Conservation (phyloP, 2,888 invertebrate genomes). For the Auanema freiburgensis region DNA sequence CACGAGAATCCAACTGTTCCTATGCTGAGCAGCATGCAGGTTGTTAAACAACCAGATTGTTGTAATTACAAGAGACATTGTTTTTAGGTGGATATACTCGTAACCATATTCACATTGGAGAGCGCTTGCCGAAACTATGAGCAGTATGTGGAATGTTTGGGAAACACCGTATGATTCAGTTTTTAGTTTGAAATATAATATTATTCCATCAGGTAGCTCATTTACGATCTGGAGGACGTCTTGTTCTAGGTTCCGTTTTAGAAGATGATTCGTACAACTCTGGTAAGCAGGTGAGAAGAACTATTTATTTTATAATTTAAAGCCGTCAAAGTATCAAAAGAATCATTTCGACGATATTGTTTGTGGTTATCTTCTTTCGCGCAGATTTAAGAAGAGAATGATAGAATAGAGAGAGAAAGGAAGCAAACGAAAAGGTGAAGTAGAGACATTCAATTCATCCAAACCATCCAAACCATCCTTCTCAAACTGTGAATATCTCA, state of each 20-base stretch:
- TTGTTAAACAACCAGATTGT: constrained; percentile 1
- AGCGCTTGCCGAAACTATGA: constrained; percentile 53
- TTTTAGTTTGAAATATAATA: background rate
- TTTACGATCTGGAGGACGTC: constrained; percentile 51
- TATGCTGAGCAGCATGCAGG: constrained; percentile 24
- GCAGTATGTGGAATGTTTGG: constrained; percentile 46
- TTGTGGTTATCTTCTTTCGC: no score
- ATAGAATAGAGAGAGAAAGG: no score
- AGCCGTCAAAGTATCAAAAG: background rate
- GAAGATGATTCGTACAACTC: constrained; percentile 57
- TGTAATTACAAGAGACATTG: background rate
- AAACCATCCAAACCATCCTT: no score
- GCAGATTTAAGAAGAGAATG: no score
- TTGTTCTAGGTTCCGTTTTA: constrained; percentile 56
- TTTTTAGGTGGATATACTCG: constrained; percentile 45
- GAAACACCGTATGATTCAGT: constrained; percentile 31
- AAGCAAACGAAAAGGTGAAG: no score
- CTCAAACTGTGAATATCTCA: no score
- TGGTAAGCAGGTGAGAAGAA: constrained; percentile 35
- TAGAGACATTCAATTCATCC: no score
- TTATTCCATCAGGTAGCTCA: constrained; percentile 31
- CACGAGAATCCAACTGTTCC: constrained; percentile 42
- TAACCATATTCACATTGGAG: constrained; percentile 59
- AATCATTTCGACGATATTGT: background rate
- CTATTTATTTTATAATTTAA: background rate